phyloP scores from a whole-genome alignment of 2,888 invertebrate species.

The Perithous albicinctus region DNA sequence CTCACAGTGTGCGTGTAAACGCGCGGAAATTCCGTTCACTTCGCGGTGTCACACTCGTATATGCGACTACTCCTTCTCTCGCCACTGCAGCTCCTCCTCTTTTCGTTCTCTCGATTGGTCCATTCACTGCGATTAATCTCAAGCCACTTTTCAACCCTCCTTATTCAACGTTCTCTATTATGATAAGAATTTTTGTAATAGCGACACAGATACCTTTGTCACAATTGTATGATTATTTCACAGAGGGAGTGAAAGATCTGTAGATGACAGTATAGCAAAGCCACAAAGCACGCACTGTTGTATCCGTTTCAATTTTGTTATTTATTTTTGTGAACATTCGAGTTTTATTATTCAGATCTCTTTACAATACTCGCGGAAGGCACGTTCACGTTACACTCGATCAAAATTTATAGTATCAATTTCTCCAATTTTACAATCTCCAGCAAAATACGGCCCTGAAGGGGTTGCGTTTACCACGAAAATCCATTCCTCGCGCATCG shows the following conservation, averaged over 20 bases:
- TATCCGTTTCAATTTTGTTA: neutral
- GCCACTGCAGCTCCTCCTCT: constrained; percentile 49
- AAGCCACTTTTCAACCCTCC: constrained; percentile 61
- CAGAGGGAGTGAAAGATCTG: constrained; percentile 4
- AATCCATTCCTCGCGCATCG: constrained; percentile 12
- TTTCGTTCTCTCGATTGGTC: constrained; percentile 59
- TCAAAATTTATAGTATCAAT: neutral
- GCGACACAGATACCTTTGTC: constrained; percentile 6
- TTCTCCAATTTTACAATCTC: neutral
- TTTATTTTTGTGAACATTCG: neutral
- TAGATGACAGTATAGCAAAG: constrained; percentile 1
- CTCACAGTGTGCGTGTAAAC: constrained; percentile 51
- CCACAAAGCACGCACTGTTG: neutral
- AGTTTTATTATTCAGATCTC: neutral
- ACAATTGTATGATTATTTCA: constrained; percentile 1
- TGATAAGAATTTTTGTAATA: constrained; percentile 13
- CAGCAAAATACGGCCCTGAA: neutral
- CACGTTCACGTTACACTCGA: neutral
- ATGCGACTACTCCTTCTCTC: constrained; percentile 60
- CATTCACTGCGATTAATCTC: constrained; percentile 63
- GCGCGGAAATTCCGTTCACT: constrained; percentile 67
- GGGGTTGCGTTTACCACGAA: neutral
- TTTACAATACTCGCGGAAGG: neutral
- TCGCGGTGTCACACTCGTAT: constrained; percentile 52
- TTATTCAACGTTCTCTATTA: constrained; percentile 37